Base-by-base conservation (phyloP, 2,797 vertebrate genomes). In the Myotis myotis region DNA sequence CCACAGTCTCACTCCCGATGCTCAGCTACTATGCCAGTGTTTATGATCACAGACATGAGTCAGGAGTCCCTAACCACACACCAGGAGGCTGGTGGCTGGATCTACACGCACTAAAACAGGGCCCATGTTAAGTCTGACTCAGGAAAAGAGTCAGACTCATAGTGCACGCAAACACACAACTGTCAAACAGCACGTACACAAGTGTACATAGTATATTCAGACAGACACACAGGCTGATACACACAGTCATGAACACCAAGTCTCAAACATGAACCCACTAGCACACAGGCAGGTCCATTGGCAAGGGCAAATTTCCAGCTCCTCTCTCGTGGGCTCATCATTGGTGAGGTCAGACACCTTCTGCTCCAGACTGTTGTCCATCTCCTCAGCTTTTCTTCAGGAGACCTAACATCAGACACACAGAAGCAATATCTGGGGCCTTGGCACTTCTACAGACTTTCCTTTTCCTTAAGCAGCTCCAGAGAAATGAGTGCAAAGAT, bases 151-250 rank as follows among this genome's bases (percentile, higher is more conserved):
- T 36, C 23, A 49, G 41, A 3, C 68, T 55, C 33, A 17, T 51
- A n/a, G 9, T 8, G 33, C 3, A 51, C 20, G 3, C 13, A 66
- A 51, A 44, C n/a, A 74, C 20, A 25, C 2, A 47, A 22, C 36
- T 70, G 1, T 28, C 41, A 64, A 47, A 64, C 1, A 38, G 36
- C 17, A 62, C 0, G 0, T 13, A 55, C 8, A n/a, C 2, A 44
- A 86, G 8, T 12, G 6, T 22, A n/a, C 53, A 80, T 62, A 22
- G 10, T 60, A 15, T 11, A 71, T 19, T 19, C 15, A 47, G 13
- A 53, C 4, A 25, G 57, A 62, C 17, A 4, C 16, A 33, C n/a
- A 66, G 6, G 1, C 28, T 28, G 28, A 28, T 12, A 15, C 15
- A 78, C 25, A 55, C 6, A 44, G 19, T 3, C 49, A 80, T 57